Conservation (phyloP, 2,797 vertebrate species). For the Schizopygopsis malacanthus region DNA sequence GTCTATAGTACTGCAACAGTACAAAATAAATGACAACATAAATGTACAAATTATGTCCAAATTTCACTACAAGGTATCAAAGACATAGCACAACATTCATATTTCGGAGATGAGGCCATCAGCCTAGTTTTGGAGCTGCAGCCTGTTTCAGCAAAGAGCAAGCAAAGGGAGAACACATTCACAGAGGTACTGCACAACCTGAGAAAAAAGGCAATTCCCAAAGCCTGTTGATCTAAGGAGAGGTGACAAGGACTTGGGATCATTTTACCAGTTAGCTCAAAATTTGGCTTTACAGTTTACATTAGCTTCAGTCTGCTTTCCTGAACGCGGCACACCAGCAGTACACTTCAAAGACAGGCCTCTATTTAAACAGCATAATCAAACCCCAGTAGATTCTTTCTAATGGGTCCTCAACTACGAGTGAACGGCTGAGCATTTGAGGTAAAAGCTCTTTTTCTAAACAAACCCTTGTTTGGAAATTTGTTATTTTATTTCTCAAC, state of each 20-base stretch:
- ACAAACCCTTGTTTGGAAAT: not conserved
- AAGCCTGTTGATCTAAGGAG: slow-evolving; percentile 75
- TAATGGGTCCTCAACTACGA: slow-evolving; percentile 10
- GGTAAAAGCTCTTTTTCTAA: not conserved
- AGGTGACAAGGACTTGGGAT: slow-evolving; percentile 78
- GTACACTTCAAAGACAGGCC: slow-evolving; percentile 43
- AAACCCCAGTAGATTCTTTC: slow-evolving; percentile 14
- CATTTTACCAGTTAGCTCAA: slow-evolving; percentile 77
- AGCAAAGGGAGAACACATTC: slow-evolving; percentile 71
- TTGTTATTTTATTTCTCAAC: not conserved
- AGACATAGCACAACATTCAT: not conserved
- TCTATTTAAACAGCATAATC: slow-evolving; percentile 43
- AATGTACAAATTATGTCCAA: not conserved
- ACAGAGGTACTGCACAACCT: slow-evolving; percentile 39
- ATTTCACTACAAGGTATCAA: not conserved
- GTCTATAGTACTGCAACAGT: not conserved
- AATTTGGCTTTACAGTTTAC: slow-evolving; percentile 75
- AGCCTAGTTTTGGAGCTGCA: slow-evolving; percentile 8
- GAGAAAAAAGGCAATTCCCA: slow-evolving; percentile 69
- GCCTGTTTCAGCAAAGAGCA: slow-evolving; percentile 47
- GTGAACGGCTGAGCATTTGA: slow-evolving; percentile 55
- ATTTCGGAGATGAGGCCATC: not conserved
- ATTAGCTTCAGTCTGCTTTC: slow-evolving; percentile 71
- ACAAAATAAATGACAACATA: not conserved
- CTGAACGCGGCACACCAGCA: slow-evolving; percentile 31